These are phyloP conservation scores for Danio aesculapii DNA, from an alignment of 2,797 vertebrate species.

Conservation along the genomic window DNA sequence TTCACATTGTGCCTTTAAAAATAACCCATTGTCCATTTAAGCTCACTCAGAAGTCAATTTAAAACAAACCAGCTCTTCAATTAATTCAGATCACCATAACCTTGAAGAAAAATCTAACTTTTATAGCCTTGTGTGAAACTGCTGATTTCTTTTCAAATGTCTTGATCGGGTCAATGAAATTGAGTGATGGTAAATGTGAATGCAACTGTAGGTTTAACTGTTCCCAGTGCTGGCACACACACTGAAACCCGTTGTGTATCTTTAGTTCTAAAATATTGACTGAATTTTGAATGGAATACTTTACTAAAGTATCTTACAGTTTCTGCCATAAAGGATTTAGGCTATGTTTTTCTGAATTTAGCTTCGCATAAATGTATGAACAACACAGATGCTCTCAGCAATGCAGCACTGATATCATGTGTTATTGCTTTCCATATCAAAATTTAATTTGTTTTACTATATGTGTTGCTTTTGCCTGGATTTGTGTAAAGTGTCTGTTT, in stretches of 20 bases:
- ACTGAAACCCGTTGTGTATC: neutral
- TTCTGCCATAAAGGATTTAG: neutral
- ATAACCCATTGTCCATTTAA: too few relatives aligned
- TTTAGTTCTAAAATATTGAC: neutral
- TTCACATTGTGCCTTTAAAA: too few relatives aligned
- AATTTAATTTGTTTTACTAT: neutral
- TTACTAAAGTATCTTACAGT: neutral
- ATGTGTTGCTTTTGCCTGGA: slow-evolving; percentile 12
- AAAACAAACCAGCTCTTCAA: too few relatives aligned
- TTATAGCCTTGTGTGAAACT: too few relatives aligned
- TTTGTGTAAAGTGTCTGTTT: neutral
- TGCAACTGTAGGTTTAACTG: too few relatives aligned
- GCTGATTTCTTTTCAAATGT: too few relatives aligned
- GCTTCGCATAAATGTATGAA: slow-evolving; percentile 2
- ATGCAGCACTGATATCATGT: slow-evolving; percentile 25
- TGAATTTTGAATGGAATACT: neutral
- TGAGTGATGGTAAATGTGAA: too few relatives aligned
- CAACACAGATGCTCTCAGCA: neutral
- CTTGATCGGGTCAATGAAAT: too few relatives aligned
- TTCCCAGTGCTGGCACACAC: neutral
- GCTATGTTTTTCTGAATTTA: slow-evolving; percentile 3
- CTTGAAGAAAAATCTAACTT: too few relatives aligned
- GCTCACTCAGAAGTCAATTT: too few relatives aligned
- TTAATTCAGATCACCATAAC: too few relatives aligned
- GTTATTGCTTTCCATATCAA: slow-evolving; percentile 12